phyloP scores from a whole-genome alignment of 2,113 vertebrate genomes.

The Pungitius pungitius region DNA sequence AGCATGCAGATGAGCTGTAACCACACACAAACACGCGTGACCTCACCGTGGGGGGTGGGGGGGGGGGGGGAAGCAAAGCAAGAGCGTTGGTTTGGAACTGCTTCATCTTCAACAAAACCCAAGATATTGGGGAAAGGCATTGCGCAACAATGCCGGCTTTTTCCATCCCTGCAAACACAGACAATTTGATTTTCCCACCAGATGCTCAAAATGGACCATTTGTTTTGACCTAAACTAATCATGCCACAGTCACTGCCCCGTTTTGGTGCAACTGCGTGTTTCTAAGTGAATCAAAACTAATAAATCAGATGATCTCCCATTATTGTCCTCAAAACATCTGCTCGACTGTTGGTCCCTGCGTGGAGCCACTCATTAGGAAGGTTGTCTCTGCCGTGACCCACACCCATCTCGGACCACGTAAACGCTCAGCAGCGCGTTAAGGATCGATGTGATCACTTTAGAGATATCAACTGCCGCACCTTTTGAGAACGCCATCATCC shows the following conservation, averaged over 20 bases:
- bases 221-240: conserved; percentile 77
- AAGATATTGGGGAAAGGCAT: conserved; percentile 17
- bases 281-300: conserved; percentile 75
- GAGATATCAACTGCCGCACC: conserved; percentile 10
- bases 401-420: conserved; percentile 49
- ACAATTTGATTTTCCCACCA: conserved; percentile 34
- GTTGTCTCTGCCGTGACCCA: conserved; percentile 20
- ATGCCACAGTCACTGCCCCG: conserved; percentile 70
- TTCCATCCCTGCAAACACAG: conserved; percentile 40
- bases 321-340: conserved; percentile 75
- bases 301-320: conserved; percentile 66
- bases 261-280: conserved; percentile 68
- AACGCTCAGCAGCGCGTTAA: background rate
- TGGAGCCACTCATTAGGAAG: conserved; percentile 30
- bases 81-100: conserved; percentile 28
- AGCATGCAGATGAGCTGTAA: conserved; percentile 34
- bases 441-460: background rate
- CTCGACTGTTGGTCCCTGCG: conserved; percentile 42
- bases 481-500: conserved; percentile 45
- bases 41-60: conserved; percentile 7
- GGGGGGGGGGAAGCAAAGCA: conserved; percentile 20
- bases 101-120: conserved; percentile 20
- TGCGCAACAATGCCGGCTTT: background rate
- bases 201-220: conserved; percentile 66
- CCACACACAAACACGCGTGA: conserved; percentile 41